phyloP scores from a whole-genome alignment of 2,113 vertebrate genomes.

The Cinclus cinclus region DNA sequence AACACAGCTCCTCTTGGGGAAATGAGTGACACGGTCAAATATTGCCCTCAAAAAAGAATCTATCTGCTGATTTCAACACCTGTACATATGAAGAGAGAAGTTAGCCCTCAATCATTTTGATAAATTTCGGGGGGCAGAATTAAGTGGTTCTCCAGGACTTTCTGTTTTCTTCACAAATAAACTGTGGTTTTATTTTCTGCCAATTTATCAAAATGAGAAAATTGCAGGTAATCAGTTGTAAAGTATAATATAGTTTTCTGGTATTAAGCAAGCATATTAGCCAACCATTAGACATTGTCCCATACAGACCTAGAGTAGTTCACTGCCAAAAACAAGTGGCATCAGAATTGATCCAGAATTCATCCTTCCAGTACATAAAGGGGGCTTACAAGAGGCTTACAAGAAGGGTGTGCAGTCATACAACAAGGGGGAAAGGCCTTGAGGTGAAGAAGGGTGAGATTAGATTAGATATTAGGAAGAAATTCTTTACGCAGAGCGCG shows the following conservation, averaged over 20 bases:
- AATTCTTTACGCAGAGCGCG: neutral
- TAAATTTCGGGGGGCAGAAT: neutral
- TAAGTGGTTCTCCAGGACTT: neutral
- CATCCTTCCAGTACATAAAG: neutral
- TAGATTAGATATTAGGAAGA: neutral
- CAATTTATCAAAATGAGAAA: neutral
- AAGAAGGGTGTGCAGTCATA: neutral
- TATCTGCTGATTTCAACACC: neutral
- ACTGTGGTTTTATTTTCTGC: neutral
- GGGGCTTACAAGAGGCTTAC: neutral
- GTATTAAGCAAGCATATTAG: neutral
- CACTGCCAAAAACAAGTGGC: neutral
- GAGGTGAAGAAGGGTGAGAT: neutral
- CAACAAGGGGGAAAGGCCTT: neutral
- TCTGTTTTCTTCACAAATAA: neutral
- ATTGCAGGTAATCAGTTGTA: neutral
- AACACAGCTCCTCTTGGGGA: neutral
- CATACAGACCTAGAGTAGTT: neutral
- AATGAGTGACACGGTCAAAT: fast-evolving
- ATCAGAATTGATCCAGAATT: neutral
- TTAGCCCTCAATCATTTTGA: neutral
- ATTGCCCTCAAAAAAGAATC: neutral
- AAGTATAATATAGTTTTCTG: neutral
- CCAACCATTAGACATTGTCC: neutral
- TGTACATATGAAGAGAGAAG: neutral